Conservation (phyloP, 2,113 vertebrate genomes). For the Enhydra lutris region DNA sequence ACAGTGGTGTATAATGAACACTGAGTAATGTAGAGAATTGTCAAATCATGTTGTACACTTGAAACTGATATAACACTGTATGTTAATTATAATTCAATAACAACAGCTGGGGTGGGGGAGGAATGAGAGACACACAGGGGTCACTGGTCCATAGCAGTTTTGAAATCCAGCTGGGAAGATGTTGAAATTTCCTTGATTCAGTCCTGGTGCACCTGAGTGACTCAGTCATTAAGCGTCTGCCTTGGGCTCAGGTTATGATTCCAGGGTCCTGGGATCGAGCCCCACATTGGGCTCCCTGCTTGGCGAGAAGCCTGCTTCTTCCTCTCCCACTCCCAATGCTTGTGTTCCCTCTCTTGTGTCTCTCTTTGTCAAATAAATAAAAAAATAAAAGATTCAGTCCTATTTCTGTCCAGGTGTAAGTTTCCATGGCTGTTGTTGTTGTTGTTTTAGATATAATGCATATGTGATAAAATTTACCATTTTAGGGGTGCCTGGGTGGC, state of each 20-base stretch:
- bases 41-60: neutral
- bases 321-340: too few species aligned
- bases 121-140: neutral
- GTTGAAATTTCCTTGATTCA: neutral
- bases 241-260: too few species aligned
- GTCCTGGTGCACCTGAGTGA: too few species aligned
- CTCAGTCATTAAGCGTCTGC: too few species aligned
- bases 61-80: neutral
- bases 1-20: neutral
- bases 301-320: too few species aligned
- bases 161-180: neutral
- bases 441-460: neutral
- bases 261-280: too few species aligned
- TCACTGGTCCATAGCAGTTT: neutral
- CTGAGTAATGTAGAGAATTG: neutral
- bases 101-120: too few species aligned
- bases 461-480: neutral
- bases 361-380: too few species aligned
- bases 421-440: neutral
- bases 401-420: neutral
- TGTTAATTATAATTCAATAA: neutral
- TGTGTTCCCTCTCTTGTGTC: too few species aligned
- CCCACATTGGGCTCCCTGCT: too few species aligned
- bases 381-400: neutral
- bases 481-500: neutral